Percentiles rank a stretch among this genome's conserved stretches.
These are phyloP conservation scores for Synergus japonicus DNA, from an alignment of 2,888 invertebrate genomes.

Conservation along the genomic window DNA sequence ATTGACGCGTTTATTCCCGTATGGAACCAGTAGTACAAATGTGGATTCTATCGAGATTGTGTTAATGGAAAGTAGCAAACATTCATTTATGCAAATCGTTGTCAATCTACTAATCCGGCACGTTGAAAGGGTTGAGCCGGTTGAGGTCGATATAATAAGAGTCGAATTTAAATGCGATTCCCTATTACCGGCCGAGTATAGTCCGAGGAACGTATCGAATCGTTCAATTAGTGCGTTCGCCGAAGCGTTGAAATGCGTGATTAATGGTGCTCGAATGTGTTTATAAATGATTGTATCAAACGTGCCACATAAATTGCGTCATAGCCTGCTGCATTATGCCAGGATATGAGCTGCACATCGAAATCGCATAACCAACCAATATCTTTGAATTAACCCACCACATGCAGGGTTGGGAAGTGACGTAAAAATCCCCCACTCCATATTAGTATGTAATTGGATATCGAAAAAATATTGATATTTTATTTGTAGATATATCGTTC, in stretches of 20 bases:
- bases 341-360: constrained; percentile 5
- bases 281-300: constrained; percentile 45
- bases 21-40: background rate
- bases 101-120: constrained; percentile 36
- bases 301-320: constrained; percentile 6
- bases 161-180: constrained; percentile 33
- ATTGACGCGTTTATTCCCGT: background rate
- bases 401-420: background rate
- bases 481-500: too few species aligned
- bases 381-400: background rate
- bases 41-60: constrained; percentile 21
- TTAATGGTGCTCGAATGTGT: constrained; percentile 45
- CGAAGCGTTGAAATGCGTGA: constrained; percentile 44
- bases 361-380: background rate
- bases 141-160: constrained; percentile 37
- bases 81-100: constrained; percentile 34
- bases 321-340: constrained; percentile 26
- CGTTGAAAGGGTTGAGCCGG: constrained; percentile 5
- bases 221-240: constrained; percentile 48
- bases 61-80: constrained; percentile 40
- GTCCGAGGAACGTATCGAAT: constrained; percentile 42
- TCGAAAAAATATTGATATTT: too few species aligned
- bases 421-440: too few species aligned
- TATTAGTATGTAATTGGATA: too few species aligned
- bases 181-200: constrained; percentile 26